These are phyloP conservation scores for Larimichthys polyactis DNA, from an alignment of 2,113 vertebrate genomes.

Conservation along the genomic window DNA sequence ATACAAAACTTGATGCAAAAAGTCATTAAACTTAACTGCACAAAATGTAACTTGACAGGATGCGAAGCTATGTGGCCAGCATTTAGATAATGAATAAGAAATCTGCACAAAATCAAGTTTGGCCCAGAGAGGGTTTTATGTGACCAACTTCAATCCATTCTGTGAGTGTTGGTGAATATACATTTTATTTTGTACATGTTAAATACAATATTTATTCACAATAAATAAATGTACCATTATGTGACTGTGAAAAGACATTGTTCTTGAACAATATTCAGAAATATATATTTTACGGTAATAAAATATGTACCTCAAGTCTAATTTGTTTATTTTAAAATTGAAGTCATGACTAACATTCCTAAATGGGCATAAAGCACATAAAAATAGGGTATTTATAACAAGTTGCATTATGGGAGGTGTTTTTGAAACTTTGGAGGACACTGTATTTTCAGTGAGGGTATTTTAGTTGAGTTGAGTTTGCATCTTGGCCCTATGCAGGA, in stretches of 20 bases:
- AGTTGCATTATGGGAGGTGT: too few species aligned
- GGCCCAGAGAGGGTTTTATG: background rate
- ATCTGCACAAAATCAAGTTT: background rate
- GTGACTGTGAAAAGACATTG: background rate
- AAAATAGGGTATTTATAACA: too few species aligned
- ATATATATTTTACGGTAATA: background rate
- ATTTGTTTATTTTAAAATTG: background rate
- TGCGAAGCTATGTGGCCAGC: background rate
- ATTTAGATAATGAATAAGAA: background rate
- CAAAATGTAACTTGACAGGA: background rate
- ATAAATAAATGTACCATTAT: background rate
- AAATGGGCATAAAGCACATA: too few species aligned
- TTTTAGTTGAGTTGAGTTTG: constrained; percentile 10
- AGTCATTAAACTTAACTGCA: background rate
- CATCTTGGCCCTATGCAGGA: background rate
- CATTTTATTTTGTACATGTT: background rate
- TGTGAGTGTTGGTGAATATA: background rate
- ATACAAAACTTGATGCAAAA: background rate
- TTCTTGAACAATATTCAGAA: background rate
- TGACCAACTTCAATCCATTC: background rate
- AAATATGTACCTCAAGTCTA: too few species aligned
- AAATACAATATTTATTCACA: background rate
- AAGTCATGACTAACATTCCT: too few species aligned
- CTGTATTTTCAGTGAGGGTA: background rate
- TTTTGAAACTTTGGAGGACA: background rate